A percentile compares a stretch with the other conserved stretches of the same genome.
Evolutionary conservation across 2,113 vertebrate genomes (phyloP).

Genomic region (Neodon shergylaensis): DNA sequence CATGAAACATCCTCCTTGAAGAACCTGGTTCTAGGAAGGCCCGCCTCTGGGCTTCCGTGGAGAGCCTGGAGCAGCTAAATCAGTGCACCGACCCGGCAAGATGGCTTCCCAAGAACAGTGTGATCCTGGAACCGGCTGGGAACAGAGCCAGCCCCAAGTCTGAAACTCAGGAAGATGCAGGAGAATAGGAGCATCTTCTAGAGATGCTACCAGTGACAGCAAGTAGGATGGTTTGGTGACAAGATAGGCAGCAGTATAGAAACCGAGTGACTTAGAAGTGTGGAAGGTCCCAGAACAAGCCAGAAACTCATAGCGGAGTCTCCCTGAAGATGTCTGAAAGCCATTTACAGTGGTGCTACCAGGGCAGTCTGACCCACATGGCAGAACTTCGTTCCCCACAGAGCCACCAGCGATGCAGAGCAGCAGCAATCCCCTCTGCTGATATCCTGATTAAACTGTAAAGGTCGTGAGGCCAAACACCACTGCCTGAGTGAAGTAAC

Average conservation of each 20-base stretch:
- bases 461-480: constrained; percentile 42
- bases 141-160: background rate
- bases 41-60: background rate
- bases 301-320: background rate
- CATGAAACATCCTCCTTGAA: background rate
- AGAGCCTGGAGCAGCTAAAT: background rate
- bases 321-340: constrained; percentile 10
- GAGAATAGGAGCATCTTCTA: background rate
- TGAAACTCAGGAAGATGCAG: background rate
- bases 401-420: background rate
- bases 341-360: background rate
- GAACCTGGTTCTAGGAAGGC: background rate
- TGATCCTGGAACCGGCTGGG: background rate
- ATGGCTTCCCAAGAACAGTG: background rate
- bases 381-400: constrained; percentile 22
- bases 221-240: background rate
- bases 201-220: background rate
- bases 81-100: background rate
- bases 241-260: background rate
- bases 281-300: background rate
- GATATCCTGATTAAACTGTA: background rate
- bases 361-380: background rate
- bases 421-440: background rate
- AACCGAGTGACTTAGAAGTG: background rate
- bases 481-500: background rate